Evolutionary conservation across 2,797 vertebrate genomes (phyloP), one percentile per base, ranked within the genome.

Genomic region (Eremophila alpestris): DNA sequence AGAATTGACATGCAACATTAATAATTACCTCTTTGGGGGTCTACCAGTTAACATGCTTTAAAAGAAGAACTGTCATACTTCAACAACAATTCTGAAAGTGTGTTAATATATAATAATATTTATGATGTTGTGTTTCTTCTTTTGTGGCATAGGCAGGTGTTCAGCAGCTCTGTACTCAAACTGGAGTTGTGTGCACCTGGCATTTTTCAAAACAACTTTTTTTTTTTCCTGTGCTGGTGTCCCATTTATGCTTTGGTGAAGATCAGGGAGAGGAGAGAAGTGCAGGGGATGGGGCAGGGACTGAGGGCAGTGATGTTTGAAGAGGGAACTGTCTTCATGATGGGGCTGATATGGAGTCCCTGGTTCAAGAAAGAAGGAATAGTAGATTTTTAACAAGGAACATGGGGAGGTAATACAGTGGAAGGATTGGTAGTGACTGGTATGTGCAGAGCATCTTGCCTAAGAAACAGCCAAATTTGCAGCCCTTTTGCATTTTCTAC

Each of bases 101-200:
- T 0, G 0, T 20, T 63, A 29, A 8, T 46, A 26, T 68, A 0
- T 16, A 56, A 12, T 38, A 60, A 36, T n/a, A 13, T 0, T 1
- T 64, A 11, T n/a, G 7, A 70, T 67, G 69, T 46, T 8, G 1
- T 60, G 1, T 84, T 86, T 71, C 38, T 69, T 41, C 5, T 65
- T n/a, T 23, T 0, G 2, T 74, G 75, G 40, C n/a, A 7, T 13
- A 24, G 78, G 15, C 46, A 51, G 64, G 16, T 59, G 76, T 78
- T 93, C 11, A 20, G 75, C 8, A 75, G 32, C 36, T 89, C n/a
- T 78, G 22, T 40, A 41, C 36, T 75, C 55, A n/a, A 67, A n/a
- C 26, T 46, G 56, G 24, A 45, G 40, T 34, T 87, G 8, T 20
- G 27, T 29, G 36, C 6, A 13, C 34, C 19, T 60, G 49, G 1